Conservation (phyloP, 2,113 vertebrate species). For the Tylochromis polylepis region DNA sequence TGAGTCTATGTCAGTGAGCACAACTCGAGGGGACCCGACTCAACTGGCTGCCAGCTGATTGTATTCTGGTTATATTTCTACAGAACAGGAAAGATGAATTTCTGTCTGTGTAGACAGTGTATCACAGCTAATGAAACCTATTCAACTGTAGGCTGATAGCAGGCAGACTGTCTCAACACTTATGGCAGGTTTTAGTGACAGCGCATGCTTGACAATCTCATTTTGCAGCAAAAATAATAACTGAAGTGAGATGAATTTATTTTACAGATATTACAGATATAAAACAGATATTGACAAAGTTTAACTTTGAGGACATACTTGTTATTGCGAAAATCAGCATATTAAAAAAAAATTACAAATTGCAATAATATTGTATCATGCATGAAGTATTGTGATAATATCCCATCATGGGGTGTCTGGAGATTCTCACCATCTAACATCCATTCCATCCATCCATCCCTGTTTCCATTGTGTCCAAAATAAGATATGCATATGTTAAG, state of each 20-base stretch:
- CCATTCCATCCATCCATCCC: background rate
- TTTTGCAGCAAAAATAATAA: background rate
- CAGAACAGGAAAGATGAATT: background rate
- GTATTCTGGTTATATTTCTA: background rate
- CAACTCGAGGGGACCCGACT: background rate
- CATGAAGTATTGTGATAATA: background rate
- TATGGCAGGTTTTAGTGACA: too few species aligned
- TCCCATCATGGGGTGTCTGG: background rate
- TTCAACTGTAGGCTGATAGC: background rate
- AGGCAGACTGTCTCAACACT: background rate
- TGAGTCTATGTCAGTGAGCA: too few species aligned
- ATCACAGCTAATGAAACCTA: background rate
- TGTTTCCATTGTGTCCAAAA: background rate
- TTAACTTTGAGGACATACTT: background rate
- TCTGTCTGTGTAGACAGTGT: background rate
- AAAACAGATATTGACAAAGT: background rate
- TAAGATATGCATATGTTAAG: background rate
- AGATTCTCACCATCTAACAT: background rate
- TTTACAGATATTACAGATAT: background rate
- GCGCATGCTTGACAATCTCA: background rate
- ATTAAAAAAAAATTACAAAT: background rate
- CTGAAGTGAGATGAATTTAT: background rate
- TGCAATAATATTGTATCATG: background rate
- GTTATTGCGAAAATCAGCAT: background rate
- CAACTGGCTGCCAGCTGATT: background rate